Evolutionary conservation across 2,888 invertebrate species (phyloP), one percentile per base, ranked within the genome.

Genomic region (Deilephila elpenor): DNA sequence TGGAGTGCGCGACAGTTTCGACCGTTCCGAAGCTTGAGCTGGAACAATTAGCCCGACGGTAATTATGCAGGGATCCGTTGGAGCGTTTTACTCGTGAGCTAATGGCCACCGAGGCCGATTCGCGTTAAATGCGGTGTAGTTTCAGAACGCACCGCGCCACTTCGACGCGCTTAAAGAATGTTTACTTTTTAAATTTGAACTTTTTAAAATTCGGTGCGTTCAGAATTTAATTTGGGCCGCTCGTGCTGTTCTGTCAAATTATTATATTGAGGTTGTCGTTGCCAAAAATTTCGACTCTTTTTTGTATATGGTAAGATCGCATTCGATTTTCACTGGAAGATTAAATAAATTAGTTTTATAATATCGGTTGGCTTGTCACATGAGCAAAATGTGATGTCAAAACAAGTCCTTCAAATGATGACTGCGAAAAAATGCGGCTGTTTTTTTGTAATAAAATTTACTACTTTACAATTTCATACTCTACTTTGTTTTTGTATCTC

Each of bases 61-160:
- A 92, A 92, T 92, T 92, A 91, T 86, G 88, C 89, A 85, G 84
- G 83, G 83, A 84, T 80, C 87, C 86, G 85, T 83, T 88, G 85
- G 83, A 83, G 82, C 86, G 84, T 87, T 87, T 85, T 84, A 84
- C 86, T 83, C 81, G 79, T 80, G 77, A 84, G 81, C 84, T 90
- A 89, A 91, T 90, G 86, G 83, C 81, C 82, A 76, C 80, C 80
- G 84, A 81, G 77, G 81, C 81, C 84, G 89, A 88, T 90, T 88
- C 86, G 84, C 86, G 84, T 88, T 85, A 87, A 89, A 86, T 82
- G 84, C 81, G 82, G 80, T 82, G 82, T 82, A 78, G 83, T 73
- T 81, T 84, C 78, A 74, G 79, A 81, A 82, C 74, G 79, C 78
- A 75, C 77, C 77, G 79, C 78, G 71, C 75, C 74, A 75, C 20